Conservation (phyloP, 2,797 vertebrate species). For the Pangasius mekongensis region DNA sequence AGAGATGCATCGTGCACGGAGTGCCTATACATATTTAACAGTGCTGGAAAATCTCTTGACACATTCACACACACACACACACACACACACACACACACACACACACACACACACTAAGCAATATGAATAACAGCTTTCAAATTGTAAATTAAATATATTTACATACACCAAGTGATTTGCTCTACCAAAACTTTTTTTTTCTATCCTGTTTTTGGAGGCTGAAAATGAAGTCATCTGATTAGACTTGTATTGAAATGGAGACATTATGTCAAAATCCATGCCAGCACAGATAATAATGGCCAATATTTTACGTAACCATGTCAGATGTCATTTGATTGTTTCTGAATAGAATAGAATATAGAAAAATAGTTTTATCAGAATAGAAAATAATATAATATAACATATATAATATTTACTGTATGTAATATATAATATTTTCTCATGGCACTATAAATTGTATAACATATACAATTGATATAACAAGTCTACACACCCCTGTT, state of each 20-base stretch:
- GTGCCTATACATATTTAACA: not conserved
- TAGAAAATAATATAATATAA: not conserved
- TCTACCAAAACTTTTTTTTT: not conserved
- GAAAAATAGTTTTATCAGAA: not conserved
- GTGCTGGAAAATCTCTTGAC: not conserved
- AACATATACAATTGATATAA: too few species aligned
- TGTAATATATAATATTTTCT: not conserved
- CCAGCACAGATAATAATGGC: not conserved
- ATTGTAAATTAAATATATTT: not conserved
- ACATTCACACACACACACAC: not conserved
- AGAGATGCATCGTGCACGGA: conserved; percentile 24
- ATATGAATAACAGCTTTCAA: not conserved
- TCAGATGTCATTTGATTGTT: not conserved
- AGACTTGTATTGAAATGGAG: not conserved
- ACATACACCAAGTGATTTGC: not conserved
- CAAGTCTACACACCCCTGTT: not conserved
- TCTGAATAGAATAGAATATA: not conserved
- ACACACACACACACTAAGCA: not conserved
- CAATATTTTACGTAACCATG: not conserved
- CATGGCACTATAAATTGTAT: too few species aligned
- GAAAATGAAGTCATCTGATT: too few species aligned
- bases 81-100: not conserved
- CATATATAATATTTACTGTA: not conserved
- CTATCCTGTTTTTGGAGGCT: not conserved
- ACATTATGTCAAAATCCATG: not conserved